A percentile compares a stretch with the other conserved stretches of the same genome.
phyloP scores from a whole-genome alignment of 1,140 invertebrate species.

The Caenorhabditis inopinata region DNA sequence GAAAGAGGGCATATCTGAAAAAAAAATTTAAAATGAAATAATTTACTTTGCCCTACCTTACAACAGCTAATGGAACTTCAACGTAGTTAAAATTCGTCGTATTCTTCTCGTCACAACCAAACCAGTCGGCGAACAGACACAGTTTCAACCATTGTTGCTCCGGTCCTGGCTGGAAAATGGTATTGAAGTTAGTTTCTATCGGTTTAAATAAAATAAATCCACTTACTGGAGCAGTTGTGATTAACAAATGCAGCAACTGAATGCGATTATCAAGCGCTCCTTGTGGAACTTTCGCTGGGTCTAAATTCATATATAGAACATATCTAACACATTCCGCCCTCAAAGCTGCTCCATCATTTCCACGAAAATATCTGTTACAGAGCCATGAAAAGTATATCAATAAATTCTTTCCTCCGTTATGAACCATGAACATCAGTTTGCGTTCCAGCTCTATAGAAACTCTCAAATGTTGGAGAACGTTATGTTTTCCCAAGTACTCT shows the following conservation, averaged over 20 bases:
- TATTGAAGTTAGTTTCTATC: too few species aligned
- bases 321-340: constrained; percentile 4
- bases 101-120: constrained; percentile 12
- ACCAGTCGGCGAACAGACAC: background rate
- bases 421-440: background rate
- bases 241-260: background rate
- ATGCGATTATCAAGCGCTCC: background rate
- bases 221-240: background rate
- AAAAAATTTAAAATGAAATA: background rate
- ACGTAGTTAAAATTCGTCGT: background rate
- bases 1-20: constrained; percentile 8
- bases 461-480: background rate
- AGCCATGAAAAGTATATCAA: background rate
- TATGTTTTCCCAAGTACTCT: background rate
- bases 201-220: too few species aligned
- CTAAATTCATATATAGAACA: background rate
- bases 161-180: background rate
- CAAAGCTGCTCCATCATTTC: background rate
- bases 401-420: background rate
- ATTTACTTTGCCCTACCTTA: background rate
- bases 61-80: background rate
- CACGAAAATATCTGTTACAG: background rate
- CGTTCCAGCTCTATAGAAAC: background rate
- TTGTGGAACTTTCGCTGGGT: background rate
- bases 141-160: constrained; percentile 3